These are phyloP conservation scores for Galerucella nymphaeae DNA, from an alignment of 2,888 invertebrate genomes.

Conservation along the genomic window DNA sequence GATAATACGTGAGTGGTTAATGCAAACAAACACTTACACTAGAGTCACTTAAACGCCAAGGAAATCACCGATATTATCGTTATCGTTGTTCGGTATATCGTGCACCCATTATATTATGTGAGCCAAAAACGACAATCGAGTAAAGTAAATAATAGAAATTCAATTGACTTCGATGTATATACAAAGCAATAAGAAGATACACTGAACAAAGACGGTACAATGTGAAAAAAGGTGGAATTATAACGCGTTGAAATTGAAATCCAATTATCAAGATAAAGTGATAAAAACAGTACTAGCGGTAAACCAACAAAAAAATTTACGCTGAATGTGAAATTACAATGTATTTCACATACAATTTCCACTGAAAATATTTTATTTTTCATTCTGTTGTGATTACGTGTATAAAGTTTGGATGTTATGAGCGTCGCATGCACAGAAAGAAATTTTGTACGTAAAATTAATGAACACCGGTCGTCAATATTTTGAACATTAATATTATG, in stretches of 20 bases:
- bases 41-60: constrained; percentile 2
- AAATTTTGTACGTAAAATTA: no score
- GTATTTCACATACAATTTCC: not conserved
- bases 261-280: no score
- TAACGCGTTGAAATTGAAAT: not conserved
- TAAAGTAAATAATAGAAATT: constrained; percentile 7
- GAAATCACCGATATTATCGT: constrained; percentile 11
- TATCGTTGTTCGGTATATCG: constrained; percentile 9
- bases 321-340: not conserved
- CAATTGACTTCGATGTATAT: constrained; percentile 2
- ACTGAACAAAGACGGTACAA: no score
- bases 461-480: no score
- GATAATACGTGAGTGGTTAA: constrained; percentile 7
- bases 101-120: not conserved
- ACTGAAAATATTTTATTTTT: not conserved
- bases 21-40: constrained; percentile 11
- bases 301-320: not conserved
- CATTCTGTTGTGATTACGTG: not conserved
- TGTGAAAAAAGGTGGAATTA: not conserved
- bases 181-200: not conserved
- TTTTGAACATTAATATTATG: no score
- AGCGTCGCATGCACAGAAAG: no score
- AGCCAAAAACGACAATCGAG: constrained; percentile 2
- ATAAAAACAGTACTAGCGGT: no score
- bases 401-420: not conserved